Base-by-base conservation (phyloP, 2,113 vertebrate genomes). In the Grammomys surdaster region DNA sequence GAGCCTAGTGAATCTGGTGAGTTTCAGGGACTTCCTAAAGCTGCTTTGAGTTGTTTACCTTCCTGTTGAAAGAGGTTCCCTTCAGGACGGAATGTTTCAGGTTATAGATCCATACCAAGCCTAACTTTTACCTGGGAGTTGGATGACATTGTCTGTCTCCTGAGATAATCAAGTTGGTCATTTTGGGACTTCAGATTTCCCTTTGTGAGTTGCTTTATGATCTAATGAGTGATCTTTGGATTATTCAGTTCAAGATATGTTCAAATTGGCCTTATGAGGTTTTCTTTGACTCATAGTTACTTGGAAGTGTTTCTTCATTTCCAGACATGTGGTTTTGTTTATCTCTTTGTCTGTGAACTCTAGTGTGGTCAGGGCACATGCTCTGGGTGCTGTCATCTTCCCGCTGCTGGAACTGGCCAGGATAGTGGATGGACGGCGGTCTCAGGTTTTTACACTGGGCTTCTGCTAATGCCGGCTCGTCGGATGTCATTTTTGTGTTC, bases 251-350 rank as follows among this genome's bases (percentile, higher is more conserved):
- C 56, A 63, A 63, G 24, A 43, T 63, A 84, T 28, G 56, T 63
- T 84, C 56, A 84, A 43, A 63, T 31, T 84, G n/a, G 56, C 81
- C 26, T 43, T 84, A 63, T 63, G n/a, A 84, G 14, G 22, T 63
- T 84, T 63, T 80, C 17, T 54, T 58, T 84, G 81, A 63, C 22
- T 84, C 81, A 84, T 69, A 20, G 24, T 70, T 78, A 69, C 51
- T 78, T 86, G 67, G 24, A 91, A 77, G 24, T 40, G 65, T 91
- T 80, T 88, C 88, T 40, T 84, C 26, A 60, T 72, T 78, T 70
- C 67, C 31, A 46, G 54, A 72, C 94, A 63, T 60, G 26, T 48
- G 60, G 17, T 80, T 87, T 72, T 51, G 81, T 43, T 63, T 84
- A 84, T 84, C 81, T 84, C n/a, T 58, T 82, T 84, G 56, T 28